These are phyloP conservation scores for Spheniscus mendiculus DNA, from an alignment of 2,113 vertebrate genomes.

Conservation along the genomic window DNA sequence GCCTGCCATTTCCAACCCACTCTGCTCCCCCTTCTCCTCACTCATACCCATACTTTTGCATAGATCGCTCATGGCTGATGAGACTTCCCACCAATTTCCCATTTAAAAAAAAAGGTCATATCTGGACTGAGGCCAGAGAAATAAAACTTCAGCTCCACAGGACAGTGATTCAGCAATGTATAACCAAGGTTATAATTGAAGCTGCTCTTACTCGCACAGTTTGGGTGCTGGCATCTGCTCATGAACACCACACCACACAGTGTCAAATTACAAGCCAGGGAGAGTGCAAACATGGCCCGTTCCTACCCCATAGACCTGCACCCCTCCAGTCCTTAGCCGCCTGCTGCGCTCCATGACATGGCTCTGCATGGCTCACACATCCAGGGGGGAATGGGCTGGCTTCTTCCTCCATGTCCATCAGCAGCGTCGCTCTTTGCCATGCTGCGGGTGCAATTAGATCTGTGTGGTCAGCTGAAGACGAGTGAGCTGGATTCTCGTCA, in stretches of 20 bases:
- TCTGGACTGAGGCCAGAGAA: background rate
- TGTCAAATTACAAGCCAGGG: background rate
- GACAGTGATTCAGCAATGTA: background rate
- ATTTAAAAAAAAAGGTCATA: background rate
- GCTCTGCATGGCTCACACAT: background rate
- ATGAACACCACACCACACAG: background rate
- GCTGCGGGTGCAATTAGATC: background rate
- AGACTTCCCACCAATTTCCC: background rate
- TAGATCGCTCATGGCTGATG: background rate
- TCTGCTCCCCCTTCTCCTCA: background rate
- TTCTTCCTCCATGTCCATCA: background rate
- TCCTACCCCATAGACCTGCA: background rate
- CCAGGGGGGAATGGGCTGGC: background rate
- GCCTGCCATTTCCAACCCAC: rapidly evolving
- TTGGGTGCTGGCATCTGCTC: background rate
- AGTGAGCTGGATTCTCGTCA: background rate
- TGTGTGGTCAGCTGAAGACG: background rate
- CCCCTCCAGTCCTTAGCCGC: background rate
- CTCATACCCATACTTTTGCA: background rate
- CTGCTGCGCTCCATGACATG: rapidly evolving
- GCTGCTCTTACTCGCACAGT: background rate
- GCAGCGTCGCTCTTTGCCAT: background rate
- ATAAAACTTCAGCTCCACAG: background rate
- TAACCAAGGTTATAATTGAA: background rate
- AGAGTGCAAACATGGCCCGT: background rate